Evolutionary conservation across 53 echinoderm and acorn worm species (phyloP).

Genomic region (Hippasteria phrygiana): DNA sequence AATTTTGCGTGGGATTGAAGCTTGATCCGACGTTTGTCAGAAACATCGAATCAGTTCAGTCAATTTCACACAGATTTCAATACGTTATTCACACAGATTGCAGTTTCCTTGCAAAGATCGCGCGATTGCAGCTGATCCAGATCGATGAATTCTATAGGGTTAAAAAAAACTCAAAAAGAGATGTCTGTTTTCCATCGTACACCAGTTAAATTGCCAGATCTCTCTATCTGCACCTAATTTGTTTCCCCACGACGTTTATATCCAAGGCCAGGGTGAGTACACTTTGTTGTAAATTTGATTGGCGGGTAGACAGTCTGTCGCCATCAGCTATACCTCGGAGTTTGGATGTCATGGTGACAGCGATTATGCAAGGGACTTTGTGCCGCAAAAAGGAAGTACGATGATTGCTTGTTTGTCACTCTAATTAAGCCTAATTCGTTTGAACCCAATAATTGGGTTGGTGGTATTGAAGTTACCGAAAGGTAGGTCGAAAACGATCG

Average conservation of each 20-base stretch:
- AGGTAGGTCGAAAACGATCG: background rate
- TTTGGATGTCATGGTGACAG: background rate
- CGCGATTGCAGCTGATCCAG: too few relatives aligned
- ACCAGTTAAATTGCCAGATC: too few relatives aligned
- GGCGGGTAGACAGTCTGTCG: background rate
- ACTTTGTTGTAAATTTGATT: background rate
- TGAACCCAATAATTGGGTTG: background rate
- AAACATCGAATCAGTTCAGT: too few relatives aligned
- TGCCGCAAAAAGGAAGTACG: background rate
- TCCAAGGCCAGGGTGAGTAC: slow-evolving; percentile 1
- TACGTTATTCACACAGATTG: too few relatives aligned
- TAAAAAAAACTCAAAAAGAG: too few relatives aligned
- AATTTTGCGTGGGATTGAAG: too few relatives aligned
- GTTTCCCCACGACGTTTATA: background rate
- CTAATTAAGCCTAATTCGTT: slow-evolving; percentile 4
- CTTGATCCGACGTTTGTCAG: too few relatives aligned
- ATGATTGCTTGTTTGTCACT: slow-evolving; percentile 19
- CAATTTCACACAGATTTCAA: too few relatives aligned
- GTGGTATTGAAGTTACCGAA: background rate
- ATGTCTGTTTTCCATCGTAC: too few relatives aligned
- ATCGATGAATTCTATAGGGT: too few relatives aligned
- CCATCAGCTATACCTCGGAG: background rate
- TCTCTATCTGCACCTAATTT: background rate
- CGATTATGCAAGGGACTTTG: slow-evolving; percentile 27
- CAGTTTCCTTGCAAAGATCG: too few relatives aligned